Evolutionary conservation across 2,797 vertebrate genomes (phyloP), one percentile per base, ranked within the genome.

Genomic region (Enteromius fasciolatus): DNA sequence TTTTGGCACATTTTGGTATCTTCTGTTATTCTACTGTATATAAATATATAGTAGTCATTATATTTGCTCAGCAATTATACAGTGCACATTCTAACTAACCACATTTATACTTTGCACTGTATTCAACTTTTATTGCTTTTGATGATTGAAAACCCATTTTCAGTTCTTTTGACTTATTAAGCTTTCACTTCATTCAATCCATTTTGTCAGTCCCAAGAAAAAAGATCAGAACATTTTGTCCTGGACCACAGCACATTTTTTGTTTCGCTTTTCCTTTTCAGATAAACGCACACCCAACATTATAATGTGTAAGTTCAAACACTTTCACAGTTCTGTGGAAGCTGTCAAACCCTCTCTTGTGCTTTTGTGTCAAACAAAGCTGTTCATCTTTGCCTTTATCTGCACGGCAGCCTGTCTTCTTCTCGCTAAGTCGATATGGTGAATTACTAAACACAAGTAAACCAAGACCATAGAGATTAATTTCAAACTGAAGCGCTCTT

Each of bases 331-430:
- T 80, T 80, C 50, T 44, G 33, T 70, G 50, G 66, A 70, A 80
- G 50, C 50, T 44, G 15, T 41, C 25, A 61, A 76, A 20, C 9
- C 4, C 15, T 76, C 17, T 44, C 14, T 57, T 61, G 14, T 12
- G 36, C 75, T 63, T 31, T 59, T 63, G 39, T 46, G 23, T 64
- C 5, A 8, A 79, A 68, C 15, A 68, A 68, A 68, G 48, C 28
- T 39, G 8, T 67, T 68, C 31, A 25, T 54, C 23, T 10, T 17
- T 68, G 23, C 48, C n/a, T 79, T 52, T 20, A 57, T 68, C 23
- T 25, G 7, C 11, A 28, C 39, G 64, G n/a, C 48, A 25, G 28
- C 44, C 20, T 12, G 59, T 28, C 20, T 1, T 59, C 57, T 28
- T 61, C 10, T 64, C 12, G 1, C 14, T 15, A 59, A 57, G 39